Evolutionary conservation across 2,888 invertebrate species (phyloP).

Genomic region (Amiota communis): DNA sequence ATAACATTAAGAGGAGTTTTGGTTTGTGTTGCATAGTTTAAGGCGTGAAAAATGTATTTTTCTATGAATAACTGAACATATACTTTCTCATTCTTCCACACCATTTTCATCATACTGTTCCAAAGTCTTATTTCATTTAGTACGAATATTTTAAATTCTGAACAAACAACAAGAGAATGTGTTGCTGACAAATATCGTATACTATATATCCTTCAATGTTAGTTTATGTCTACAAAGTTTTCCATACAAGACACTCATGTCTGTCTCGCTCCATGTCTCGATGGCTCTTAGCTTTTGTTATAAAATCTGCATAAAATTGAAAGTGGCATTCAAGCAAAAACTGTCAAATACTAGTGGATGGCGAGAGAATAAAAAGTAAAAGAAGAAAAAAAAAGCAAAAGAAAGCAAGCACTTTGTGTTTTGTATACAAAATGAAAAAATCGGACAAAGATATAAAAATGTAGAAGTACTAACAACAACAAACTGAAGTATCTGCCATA

Average conservation of each 20-base stretch:
- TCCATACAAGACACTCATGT: neutral
- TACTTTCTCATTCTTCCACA: neutral
- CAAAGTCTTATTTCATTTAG: neutral
- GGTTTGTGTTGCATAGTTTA: slow-evolving; percentile 49
- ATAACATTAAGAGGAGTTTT: slow-evolving; percentile 9
- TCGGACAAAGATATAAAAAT: neutral
- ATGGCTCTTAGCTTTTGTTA: slow-evolving; percentile 17
- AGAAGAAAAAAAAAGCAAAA: neutral
- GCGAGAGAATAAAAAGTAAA: neutral
- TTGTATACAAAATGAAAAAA: neutral
- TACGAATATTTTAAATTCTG: neutral
- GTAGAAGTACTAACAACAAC: neutral
- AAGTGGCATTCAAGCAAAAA: slow-evolving; percentile 13
- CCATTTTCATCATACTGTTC: neutral
- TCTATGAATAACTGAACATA: too few species aligned
- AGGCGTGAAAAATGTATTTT: slow-evolving; percentile 41
- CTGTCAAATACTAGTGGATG: neutral
- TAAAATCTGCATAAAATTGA: slow-evolving; percentile 29
- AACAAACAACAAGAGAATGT: too few species aligned
- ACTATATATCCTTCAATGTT: slow-evolving; percentile 7
- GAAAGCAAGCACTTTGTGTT: neutral
- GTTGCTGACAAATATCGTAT: too few species aligned
- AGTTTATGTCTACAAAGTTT: slow-evolving; percentile 29
- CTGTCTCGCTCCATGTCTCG: too few species aligned
- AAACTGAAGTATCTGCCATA: neutral